A percentile compares a stretch with the other conserved stretches of the same genome.
Evolutionary conservation across 2,113 vertebrate genomes (phyloP).

Genomic region (Nerophis lumbriciformis): DNA sequence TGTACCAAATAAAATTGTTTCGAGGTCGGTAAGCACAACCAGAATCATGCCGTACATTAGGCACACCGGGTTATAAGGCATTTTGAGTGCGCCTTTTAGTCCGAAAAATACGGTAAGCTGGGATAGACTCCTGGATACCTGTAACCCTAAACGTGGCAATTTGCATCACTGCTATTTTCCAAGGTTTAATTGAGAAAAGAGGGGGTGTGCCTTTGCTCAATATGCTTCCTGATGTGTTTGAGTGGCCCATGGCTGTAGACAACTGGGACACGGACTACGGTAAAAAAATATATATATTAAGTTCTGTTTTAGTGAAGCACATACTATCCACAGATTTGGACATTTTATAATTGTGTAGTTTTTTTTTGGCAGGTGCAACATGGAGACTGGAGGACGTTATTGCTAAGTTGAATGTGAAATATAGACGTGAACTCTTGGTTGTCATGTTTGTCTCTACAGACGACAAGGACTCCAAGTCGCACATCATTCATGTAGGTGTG

Average conservation of each 20-base stretch:
- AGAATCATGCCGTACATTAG: no score
- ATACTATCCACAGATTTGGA: background rate
- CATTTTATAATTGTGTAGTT: background rate
- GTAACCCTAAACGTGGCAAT: no score
- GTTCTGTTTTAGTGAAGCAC: no score
- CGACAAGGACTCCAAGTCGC: conserved; percentile 82
- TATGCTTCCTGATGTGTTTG: conserved; percentile 76
- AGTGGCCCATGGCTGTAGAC: conserved; percentile 85
- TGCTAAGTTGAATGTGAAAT: conserved; percentile 82
- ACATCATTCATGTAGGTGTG: conserved; percentile 91
- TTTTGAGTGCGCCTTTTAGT: no score
- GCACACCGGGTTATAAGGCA: no score
- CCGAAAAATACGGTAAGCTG: no score
- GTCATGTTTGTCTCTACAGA: conserved; percentile 89
- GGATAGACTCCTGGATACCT: no score
- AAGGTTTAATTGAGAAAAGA: conserved; percentile 82
- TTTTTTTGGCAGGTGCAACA: conserved; percentile 59
- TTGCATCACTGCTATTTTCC: no score
- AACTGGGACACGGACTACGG: conserved; percentile 80
- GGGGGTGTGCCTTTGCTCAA: conserved; percentile 78
- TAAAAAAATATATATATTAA: conserved; percentile 46
- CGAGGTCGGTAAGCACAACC: no score
- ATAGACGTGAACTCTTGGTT: conserved; percentile 84
- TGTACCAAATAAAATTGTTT: no score
- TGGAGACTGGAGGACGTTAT: conserved; percentile 84